A percentile compares a stretch with the other conserved stretches of the same genome.
phyloP scores from a whole-genome alignment of 2,797 vertebrate species.

The Betta splendens region DNA sequence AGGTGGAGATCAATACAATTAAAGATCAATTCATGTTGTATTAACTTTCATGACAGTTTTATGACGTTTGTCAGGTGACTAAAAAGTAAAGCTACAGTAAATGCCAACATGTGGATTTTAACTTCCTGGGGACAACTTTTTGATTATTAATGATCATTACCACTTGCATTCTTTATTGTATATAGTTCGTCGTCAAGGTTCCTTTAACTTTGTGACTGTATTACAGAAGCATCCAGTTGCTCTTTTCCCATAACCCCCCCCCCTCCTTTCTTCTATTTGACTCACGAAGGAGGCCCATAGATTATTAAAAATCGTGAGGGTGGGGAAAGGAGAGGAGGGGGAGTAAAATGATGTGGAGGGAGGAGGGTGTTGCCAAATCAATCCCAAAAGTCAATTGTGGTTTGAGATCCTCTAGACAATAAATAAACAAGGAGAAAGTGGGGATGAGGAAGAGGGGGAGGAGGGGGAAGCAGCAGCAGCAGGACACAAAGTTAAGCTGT shows the following conservation, averaged over 20 bases:
- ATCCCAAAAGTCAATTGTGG: slow-evolving; percentile 71
- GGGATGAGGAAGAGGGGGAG: slow-evolving; percentile 18
- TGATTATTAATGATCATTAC: too few species aligned
- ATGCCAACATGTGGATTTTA: too few species aligned
- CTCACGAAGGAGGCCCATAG: slow-evolving; percentile 43
- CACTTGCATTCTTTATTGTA: slow-evolving; percentile 32
- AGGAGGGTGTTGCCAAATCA: slow-evolving; percentile 63
- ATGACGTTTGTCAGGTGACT: too few species aligned
- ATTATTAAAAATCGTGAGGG: slow-evolving; percentile 72
- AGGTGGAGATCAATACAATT: too few species aligned
- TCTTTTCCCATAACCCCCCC: slow-evolving; percentile 11
- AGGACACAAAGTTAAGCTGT: slow-evolving; percentile 48
- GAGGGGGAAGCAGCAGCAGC: not conserved
- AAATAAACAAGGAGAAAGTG: slow-evolving; percentile 69
- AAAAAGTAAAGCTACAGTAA: too few species aligned
- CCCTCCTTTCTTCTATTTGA: slow-evolving; percentile 27
- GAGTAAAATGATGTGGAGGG: slow-evolving; percentile 36
- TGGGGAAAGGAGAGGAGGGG: slow-evolving; percentile 30
- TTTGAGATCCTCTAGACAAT: slow-evolving; percentile 67
- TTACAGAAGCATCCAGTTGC: slow-evolving; percentile 37
- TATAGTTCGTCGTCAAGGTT: slow-evolving; percentile 42
- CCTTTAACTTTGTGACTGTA: slow-evolving; percentile 32
- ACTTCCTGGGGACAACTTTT: too few species aligned
- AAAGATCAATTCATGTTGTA: too few species aligned
- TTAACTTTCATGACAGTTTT: too few species aligned